phyloP scores from a whole-genome alignment of 2,888 invertebrate genomes.

The Caenorhabditis sinica region DNA sequence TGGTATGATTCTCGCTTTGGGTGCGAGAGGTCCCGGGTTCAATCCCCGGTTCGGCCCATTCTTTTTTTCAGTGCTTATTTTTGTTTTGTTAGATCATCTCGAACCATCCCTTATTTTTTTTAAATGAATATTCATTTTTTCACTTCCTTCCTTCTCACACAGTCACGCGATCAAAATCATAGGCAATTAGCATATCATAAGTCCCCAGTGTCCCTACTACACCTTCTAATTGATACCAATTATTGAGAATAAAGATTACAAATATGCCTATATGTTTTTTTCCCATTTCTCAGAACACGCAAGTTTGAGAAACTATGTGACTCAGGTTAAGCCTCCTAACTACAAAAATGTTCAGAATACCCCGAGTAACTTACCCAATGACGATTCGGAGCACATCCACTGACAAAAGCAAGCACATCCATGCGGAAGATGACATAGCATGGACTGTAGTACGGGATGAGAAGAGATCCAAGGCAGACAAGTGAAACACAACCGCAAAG shows the following conservation, averaged over 20 bases:
- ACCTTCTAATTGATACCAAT: no score
- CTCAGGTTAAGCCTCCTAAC: not conserved
- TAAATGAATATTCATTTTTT: no score
- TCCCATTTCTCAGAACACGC: not conserved
- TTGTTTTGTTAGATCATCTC: no score
- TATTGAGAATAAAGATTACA: no score
- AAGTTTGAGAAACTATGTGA: no score
- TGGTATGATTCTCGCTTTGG: constrained; percentile 45
- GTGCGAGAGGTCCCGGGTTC: constrained; percentile 45
- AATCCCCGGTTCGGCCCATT: constrained; percentile 46
- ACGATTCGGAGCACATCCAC: constrained; percentile 23
- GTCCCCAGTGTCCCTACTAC: no score
- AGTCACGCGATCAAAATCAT: not conserved
- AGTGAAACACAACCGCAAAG: not conserved
- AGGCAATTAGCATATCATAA: no score
- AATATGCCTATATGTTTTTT: no score
- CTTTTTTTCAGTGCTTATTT: no score
- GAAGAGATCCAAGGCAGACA: not conserved
- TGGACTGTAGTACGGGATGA: constrained; percentile 7
- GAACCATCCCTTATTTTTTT: no score
- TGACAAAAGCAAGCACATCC: not conserved
- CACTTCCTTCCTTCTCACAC: not conserved
- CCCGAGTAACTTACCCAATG: not conserved
- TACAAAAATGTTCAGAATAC: no score
- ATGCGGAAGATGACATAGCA: constrained; percentile 7